Evolutionary conservation across 2,888 invertebrate genomes (phyloP), one percentile per base, ranked within the genome.

Genomic region (Penaeus monodon): DNA sequence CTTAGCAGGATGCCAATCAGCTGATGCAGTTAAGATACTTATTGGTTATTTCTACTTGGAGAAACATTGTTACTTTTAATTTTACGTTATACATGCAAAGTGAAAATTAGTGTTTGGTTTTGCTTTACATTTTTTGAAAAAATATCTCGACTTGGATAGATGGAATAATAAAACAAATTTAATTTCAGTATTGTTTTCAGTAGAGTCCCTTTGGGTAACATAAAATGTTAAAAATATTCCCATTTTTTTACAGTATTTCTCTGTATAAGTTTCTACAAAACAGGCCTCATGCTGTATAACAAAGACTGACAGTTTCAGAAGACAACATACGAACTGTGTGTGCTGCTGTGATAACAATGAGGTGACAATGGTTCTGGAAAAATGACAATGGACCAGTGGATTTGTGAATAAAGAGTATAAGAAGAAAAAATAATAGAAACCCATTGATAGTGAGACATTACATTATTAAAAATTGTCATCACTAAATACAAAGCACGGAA

Each of bases 211-310:
- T n/a, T 33, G 77, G 84, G 84, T 84, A 84, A 84, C 84, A 77
- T 65, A 84, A 84, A 84, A 77, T 84, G 73, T 84, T 77, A 76
- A 84, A 84, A 84, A 84, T 84, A 84, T 44, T 76, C 84, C 84
- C 84, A 65, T 76, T 84, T 76, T n/a, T 84, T 77, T 84, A 76
- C 84, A 84, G 65, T 76, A 76, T 77, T 84, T 84, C 65, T 84
- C 64, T 76, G 63, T 77, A 84, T 84, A 81, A 70, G 70, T 81
- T 49, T 76, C 76, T 84, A 84, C 84, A 84, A 84, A 84, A 84
- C 49, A 77, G 84, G 76, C 84, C 84, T 84, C 84, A 77, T 84
- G 63, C 65, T 84, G 74, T 77, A 76, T 84, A 84, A 84, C 84
- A 84, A 84, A 84, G 76, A 84, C 74, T 84, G 84, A 76, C 77